Percentiles rank a stretch among this genome's conserved stretches.
These are phyloP conservation scores for Cacoxenus indagator DNA, from an alignment of 2,888 invertebrate genomes.

Conservation along the genomic window DNA sequence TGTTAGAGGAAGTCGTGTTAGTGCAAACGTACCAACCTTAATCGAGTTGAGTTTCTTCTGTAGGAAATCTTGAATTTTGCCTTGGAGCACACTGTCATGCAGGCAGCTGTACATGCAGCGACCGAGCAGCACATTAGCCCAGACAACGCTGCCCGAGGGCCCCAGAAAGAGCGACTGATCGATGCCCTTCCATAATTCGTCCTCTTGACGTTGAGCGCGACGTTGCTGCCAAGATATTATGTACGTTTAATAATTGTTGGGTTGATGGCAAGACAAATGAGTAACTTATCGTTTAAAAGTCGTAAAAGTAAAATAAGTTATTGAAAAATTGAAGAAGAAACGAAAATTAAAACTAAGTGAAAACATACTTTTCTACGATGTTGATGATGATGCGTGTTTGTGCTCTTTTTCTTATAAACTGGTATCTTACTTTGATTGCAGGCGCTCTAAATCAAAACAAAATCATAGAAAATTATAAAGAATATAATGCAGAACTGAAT, in stretches of 20 bases:
- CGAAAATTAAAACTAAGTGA: constrained; percentile 28
- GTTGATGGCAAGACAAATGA: not conserved
- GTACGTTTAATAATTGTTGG: not conserved
- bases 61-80: constrained; percentile 66
- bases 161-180: constrained; percentile 69
- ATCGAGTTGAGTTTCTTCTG: constrained; percentile 69
- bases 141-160: constrained; percentile 69
- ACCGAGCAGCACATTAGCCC: constrained; percentile 68
- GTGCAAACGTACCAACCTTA: constrained; percentile 47
- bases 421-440: constrained; percentile 65
- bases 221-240: constrained; percentile 51
- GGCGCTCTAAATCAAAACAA: constrained; percentile 60
- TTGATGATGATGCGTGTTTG: constrained; percentile 23
- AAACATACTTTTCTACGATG: constrained; percentile 57
- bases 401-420: constrained; percentile 49
- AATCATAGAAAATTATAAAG: constrained; percentile 31
- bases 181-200: constrained; percentile 70
- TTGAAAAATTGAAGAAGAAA: constrained; percentile 13
- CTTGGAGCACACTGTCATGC: constrained; percentile 57
- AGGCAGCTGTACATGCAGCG: constrained; percentile 67
- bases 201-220: constrained; percentile 65
- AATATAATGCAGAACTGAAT: constrained; percentile 21
- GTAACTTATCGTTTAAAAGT: constrained; percentile 2
- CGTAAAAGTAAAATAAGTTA: not conserved
- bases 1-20: not conserved